phyloP scores from a whole-genome alignment of 2,888 invertebrate genomes.

The Tolmerus cingulatus region DNA sequence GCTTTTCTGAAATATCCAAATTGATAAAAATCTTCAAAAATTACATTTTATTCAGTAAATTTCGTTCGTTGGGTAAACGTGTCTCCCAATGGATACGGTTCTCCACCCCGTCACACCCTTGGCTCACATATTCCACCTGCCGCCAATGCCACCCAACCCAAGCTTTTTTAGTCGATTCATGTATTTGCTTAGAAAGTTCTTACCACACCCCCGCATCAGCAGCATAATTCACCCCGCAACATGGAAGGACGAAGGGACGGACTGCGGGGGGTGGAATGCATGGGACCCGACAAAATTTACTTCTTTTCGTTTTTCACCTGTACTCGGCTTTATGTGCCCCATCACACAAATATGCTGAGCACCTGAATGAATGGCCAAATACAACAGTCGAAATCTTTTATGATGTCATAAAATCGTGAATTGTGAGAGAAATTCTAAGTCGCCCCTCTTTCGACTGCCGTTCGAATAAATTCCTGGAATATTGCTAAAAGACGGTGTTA shows the following conservation, averaged over 20 bases:
- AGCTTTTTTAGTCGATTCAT: background rate
- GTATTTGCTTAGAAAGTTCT: slow-evolving; percentile 16
- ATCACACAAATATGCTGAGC: slow-evolving; percentile 34
- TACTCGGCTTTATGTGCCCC: slow-evolving; percentile 12
- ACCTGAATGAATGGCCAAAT: slow-evolving; percentile 37
- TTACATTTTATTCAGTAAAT: slow-evolving; percentile 40
- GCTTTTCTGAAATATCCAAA: slow-evolving; percentile 33
- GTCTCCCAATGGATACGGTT: background rate
- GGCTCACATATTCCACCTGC: background rate
- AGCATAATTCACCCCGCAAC: background rate
- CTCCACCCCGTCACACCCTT: background rate
- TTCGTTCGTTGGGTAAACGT: slow-evolving; percentile 21
- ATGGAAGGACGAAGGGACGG: background rate
- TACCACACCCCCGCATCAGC: background rate
- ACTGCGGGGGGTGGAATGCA: too few species aligned
- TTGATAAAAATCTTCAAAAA: slow-evolving; percentile 39
- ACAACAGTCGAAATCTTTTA: slow-evolving; percentile 36
- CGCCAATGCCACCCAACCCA: background rate
- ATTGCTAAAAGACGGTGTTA: slow-evolving; percentile 11
- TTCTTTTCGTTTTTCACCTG: background rate
- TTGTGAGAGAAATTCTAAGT: slow-evolving; percentile 23
- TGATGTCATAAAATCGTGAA: slow-evolving; percentile 38
- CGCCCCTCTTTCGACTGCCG: background rate
- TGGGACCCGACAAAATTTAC: background rate
- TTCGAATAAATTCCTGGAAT: slow-evolving; percentile 36